phyloP scores from a whole-genome alignment of 2,113 vertebrate species.

The Prinia subflava region DNA sequence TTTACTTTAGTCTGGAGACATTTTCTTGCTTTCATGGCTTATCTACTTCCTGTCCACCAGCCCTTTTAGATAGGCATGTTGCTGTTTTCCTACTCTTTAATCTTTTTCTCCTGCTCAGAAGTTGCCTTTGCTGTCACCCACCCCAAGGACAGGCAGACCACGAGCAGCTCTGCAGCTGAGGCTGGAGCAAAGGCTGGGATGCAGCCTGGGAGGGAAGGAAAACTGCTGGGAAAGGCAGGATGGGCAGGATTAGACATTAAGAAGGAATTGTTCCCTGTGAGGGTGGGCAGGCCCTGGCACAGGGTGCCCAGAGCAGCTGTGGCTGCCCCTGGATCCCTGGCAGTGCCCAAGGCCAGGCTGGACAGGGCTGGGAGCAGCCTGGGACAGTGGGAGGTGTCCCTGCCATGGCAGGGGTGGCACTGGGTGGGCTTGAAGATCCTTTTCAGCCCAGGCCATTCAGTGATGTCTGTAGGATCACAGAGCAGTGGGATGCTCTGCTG shows the following conservation, averaged over 20 bases:
- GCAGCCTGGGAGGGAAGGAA: too few relatives aligned
- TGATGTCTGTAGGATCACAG: background rate
- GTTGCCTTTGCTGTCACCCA: background rate
- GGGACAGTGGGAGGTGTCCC: background rate
- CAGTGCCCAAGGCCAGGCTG: background rate
- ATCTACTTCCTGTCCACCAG: slow-evolving; percentile 19
- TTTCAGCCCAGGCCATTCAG: background rate
- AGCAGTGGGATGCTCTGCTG: background rate
- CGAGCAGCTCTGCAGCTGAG: background rate
- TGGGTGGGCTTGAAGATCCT: accelerated
- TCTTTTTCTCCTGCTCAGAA: background rate
- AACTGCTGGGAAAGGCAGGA: background rate
- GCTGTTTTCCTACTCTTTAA: background rate
- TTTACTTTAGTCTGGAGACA: slow-evolving; percentile 29
- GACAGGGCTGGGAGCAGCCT: accelerated
- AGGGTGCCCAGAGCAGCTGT: background rate
- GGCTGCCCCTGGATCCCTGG: background rate
- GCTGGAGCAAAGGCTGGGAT: background rate
- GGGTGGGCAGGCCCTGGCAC: accelerated
- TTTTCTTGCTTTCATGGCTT: slow-evolving; percentile 41
- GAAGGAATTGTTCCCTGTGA: background rate
- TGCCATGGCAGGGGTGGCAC: background rate
- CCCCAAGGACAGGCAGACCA: background rate
- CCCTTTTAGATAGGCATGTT: background rate
- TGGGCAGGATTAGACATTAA: background rate